Evolutionary conservation across 1,140 invertebrate genomes (phyloP), one percentile per base, ranked within the genome.

Genomic region (Limonius californicus): DNA sequence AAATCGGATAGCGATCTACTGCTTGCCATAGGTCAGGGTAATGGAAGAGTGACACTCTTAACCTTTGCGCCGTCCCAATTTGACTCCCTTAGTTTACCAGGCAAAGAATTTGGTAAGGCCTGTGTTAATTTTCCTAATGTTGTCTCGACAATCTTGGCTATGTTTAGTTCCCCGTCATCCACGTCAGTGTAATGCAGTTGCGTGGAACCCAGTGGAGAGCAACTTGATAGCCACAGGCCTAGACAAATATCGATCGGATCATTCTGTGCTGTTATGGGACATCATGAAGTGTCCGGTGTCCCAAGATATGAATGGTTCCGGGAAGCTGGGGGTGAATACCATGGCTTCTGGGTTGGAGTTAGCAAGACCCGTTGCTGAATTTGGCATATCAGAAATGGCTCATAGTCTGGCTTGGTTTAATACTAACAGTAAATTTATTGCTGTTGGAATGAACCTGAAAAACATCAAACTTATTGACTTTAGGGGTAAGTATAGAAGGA

Each of bases 401-500:
- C 87, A 94, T 76, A 94, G 91, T 15, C 78, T 96, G 19, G 84
- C 87, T 57, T 98, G 95, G 94, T 89, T 94, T 63, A 83, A 85
- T 43, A 84, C 84, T 59, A 84, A 89, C 59, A 79, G 85, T 1
- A 85, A 88, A 65, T 86, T 88, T 15, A 79, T 97, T 3, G 85
- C 94, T 7, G 85, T 90, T 18, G 94, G 93, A 8, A 90, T 95
- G 80, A 96, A 93, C 78, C 86, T 89, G 63, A 96, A 95, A 70
- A 85, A 89, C 67, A 85, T 98, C 4, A 91, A 91, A 78, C 83
- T 97, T n/a, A 90, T 91, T 75, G 95, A 98, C 77, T 81, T 96
- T 0, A 82, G 94, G 86, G 93, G 94, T 95, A 79, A 27, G 45
- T 18, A n/a, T n/a, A n/a, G n/a, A n/a, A n/a, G n/a, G n/a, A n/a